Conservation (phyloP, 2,113 vertebrate genomes). For the Oophaga pumilio region DNA sequence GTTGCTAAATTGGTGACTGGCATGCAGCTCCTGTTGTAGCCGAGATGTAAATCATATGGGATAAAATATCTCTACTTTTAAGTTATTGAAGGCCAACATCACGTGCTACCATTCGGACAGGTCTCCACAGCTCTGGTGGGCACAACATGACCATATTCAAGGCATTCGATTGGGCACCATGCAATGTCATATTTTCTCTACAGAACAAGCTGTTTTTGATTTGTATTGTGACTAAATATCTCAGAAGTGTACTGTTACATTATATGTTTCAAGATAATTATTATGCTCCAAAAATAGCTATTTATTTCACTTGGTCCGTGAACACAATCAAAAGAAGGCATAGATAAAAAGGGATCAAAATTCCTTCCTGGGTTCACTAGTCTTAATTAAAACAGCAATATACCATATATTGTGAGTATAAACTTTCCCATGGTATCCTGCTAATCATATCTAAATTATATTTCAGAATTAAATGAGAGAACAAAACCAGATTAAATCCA, state of each 20-base stretch:
- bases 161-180: background rate
- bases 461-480: background rate
- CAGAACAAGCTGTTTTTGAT: background rate
- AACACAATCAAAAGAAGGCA: background rate
- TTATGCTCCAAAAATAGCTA: background rate
- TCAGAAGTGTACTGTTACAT: background rate
- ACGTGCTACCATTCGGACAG: too few species aligned
- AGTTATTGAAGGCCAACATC: background rate
- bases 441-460: conserved; percentile 3
- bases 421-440: conserved; percentile 8
- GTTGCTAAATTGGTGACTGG: background rate
- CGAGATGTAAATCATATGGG: background rate
- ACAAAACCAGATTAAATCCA: background rate
- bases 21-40: background rate
- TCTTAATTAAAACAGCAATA: conserved; percentile 6
- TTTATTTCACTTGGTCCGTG: background rate
- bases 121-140: background rate
- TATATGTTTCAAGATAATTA: background rate
- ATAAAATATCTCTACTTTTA: background rate
- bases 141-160: background rate
- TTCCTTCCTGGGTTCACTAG: background rate
- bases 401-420: background rate
- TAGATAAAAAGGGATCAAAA: background rate
- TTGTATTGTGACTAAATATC: background rate
- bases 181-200: background rate